phyloP scores from a whole-genome alignment of 2,888 invertebrate species.

The Leptothorax acervorum region DNA sequence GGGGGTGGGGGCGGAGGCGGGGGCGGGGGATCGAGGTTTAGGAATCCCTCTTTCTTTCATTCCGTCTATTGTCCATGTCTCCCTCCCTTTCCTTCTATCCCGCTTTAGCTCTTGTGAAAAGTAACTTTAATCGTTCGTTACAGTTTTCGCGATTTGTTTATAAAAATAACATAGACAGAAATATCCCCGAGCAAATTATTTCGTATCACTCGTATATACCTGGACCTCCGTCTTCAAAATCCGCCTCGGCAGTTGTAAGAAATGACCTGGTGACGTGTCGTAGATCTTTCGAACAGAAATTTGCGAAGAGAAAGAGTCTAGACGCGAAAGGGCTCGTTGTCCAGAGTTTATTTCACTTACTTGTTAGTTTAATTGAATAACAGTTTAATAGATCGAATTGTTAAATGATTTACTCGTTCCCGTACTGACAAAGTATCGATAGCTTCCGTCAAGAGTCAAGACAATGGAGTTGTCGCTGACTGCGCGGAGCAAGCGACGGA shows the following conservation, averaged over 20 bases:
- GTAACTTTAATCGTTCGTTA: background rate
- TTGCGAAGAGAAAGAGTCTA: background rate
- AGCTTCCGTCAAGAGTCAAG: background rate
- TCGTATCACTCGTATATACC: background rate
- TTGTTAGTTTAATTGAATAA: background rate
- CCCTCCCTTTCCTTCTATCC: background rate
- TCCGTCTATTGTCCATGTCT: constrained; percentile 42
- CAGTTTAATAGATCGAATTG: background rate
- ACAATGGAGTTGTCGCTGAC: background rate
- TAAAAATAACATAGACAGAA: background rate
- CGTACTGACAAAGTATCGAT: background rate
- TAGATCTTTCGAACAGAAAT: background rate
- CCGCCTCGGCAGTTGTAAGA: background rate
- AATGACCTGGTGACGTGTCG: background rate
- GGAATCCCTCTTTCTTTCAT: constrained; percentile 59
- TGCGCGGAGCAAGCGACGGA: background rate
- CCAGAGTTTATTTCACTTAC: background rate
- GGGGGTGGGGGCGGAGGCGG: constrained; percentile 20
- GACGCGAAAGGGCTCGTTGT: background rate
- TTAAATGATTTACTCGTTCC: background rate
- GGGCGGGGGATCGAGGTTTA: constrained; percentile 61
- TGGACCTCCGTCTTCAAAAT: background rate
- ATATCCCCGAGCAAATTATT: background rate
- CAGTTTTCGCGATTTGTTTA: background rate
- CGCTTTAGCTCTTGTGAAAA: background rate